These are phyloP conservation scores for Spodoptera frugiperda DNA, from an alignment of 1,140 invertebrate species.

Conservation along the genomic window DNA sequence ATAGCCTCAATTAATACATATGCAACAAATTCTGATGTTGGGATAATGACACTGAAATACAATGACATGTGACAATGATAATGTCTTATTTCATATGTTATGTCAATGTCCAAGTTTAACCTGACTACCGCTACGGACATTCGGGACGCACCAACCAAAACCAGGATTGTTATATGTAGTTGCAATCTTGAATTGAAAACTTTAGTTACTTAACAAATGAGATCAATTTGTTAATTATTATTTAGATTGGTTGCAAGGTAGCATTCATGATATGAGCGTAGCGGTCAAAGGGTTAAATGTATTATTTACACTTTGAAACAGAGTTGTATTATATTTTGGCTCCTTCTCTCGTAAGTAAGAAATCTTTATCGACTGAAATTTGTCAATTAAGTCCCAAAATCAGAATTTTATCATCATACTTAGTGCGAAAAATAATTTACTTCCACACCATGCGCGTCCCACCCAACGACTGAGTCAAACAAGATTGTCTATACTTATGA, in stretches of 20 bases:
- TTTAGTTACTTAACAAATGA: too few species aligned
- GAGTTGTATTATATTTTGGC: conserved; percentile 5
- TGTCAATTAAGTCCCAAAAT: conserved; percentile 34
- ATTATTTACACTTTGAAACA: conserved; percentile 15
- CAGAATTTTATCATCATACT: conserved; percentile 32
- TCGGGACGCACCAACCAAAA: background rate
- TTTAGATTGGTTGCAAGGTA: conserved; percentile 5
- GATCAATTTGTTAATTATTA: background rate
- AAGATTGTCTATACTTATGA: conserved; percentile 37
- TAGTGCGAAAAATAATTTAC: conserved; percentile 34
- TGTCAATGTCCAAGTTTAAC: background rate
- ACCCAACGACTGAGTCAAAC: conserved; percentile 35
- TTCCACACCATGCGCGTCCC: conserved; percentile 50
- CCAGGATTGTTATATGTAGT: too few species aligned
- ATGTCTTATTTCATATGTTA: background rate
- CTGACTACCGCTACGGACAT: conserved; percentile 12
- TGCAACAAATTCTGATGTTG: conserved; percentile 41
- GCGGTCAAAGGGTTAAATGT: conserved; percentile 24
- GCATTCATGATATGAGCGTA: conserved; percentile 27
- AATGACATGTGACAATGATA: background rate
- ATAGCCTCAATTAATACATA: background rate
- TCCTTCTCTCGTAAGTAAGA: conserved; percentile 3
- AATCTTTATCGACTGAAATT: background rate
- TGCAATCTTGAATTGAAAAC: too few species aligned
- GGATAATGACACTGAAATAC: conserved; percentile 25